These are phyloP conservation scores for Tetrax tetrax DNA, from an alignment of 2,113 vertebrate species.

Conservation along the genomic window DNA sequence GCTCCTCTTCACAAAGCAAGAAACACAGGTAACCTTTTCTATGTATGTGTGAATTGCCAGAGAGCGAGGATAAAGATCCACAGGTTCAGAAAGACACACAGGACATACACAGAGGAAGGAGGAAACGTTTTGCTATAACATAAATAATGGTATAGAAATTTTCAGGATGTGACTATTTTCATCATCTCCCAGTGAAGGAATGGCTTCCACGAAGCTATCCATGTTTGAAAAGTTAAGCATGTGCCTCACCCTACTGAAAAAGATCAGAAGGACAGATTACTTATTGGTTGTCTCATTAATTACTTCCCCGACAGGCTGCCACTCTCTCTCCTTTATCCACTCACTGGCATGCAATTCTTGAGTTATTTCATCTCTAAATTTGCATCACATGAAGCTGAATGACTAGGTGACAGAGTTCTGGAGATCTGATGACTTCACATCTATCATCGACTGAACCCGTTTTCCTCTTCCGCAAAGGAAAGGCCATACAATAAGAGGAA, in stretches of 20 bases:
- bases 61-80: background rate
- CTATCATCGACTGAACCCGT: background rate
- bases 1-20: background rate
- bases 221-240: background rate
- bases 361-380: slow-evolving; percentile 1
- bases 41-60: background rate
- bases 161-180: background rate
- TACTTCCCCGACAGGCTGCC: background rate
- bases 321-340: background rate
- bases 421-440: background rate
- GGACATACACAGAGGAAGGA: background rate
- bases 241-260: background rate
- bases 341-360: background rate
- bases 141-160: background rate
- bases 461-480: background rate
- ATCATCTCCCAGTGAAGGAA: background rate
- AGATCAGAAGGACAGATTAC: background rate
- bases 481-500: background rate
- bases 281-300: background rate
- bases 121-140: background rate
- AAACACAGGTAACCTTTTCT: background rate
- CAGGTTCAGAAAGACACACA: background rate
- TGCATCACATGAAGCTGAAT: background rate
- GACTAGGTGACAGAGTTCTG: background rate
- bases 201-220: background rate